Conservation (phyloP, 1,140 invertebrate genomes). For the Catajapyx aquilonaris region DNA sequence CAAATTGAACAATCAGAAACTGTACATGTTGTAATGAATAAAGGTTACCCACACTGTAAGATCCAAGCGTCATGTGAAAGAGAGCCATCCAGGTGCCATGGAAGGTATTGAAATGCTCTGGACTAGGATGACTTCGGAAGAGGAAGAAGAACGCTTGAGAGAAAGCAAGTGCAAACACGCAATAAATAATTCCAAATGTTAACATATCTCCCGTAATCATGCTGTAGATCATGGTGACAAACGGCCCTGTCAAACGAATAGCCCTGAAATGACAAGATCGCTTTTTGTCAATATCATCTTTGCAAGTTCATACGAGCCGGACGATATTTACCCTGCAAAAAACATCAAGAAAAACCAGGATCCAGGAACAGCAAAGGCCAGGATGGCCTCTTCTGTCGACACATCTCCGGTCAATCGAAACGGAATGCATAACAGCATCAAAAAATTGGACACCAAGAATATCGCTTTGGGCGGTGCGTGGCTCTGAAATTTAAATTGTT, state of each 20-base stretch:
- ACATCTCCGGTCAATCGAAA: slow-evolving; percentile 51
- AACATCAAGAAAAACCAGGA: slow-evolving; percentile 97
- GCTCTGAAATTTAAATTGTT: too few relatives aligned
- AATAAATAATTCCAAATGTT: slow-evolving; percentile 90
- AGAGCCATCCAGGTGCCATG: slow-evolving; percentile 88
- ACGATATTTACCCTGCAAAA: slow-evolving; percentile 71
- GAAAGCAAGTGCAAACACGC: slow-evolving; percentile 81
- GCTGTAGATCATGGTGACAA: slow-evolving; percentile 95
- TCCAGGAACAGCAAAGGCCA: slow-evolving; percentile 78
- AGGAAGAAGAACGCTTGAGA: slow-evolving; percentile 93
- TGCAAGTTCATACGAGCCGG: neutral
- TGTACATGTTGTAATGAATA: too few relatives aligned
- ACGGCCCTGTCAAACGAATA: slow-evolving; percentile 79
- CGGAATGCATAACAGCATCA: slow-evolving; percentile 83
- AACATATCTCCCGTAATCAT: slow-evolving; percentile 97
- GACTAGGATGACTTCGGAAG: slow-evolving; percentile 73
- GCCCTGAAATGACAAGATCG: slow-evolving; percentile 38
- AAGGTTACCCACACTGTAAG: slow-evolving; percentile 78
- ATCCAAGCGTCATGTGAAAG: slow-evolving; percentile 92
- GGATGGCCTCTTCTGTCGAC: slow-evolving; percentile 69
- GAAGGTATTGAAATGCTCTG: slow-evolving; percentile 62
- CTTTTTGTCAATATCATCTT: neutral
- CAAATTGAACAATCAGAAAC: slow-evolving; percentile 8
- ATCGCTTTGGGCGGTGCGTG: slow-evolving; percentile 86
- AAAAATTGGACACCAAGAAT: slow-evolving; percentile 76